Evolutionary conservation across 2,888 invertebrate genomes (phyloP).

Genomic region (Meghimatium bilineatum): DNA sequence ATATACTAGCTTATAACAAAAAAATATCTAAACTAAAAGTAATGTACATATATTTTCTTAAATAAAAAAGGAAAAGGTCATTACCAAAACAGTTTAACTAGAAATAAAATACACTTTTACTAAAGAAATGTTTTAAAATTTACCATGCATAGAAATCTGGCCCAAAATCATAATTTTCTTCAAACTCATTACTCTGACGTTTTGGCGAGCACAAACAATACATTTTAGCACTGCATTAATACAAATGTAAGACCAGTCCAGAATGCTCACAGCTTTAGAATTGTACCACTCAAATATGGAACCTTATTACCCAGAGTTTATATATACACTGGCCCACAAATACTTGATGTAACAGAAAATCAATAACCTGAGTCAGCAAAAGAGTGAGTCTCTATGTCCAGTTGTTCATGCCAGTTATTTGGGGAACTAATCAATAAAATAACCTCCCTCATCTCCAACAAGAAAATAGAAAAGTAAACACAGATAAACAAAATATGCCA

Average conservation of each 20-base stretch:
- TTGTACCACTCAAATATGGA: neutral
- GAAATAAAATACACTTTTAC: too few species aligned
- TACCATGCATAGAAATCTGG: neutral
- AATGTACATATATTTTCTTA: too few species aligned
- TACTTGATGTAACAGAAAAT: neutral
- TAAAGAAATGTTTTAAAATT: neutral
- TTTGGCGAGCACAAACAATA: neutral
- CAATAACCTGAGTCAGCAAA: constrained; percentile 21
- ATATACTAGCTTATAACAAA: too few species aligned
- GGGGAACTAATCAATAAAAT: constrained; percentile 4
- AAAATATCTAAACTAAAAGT: too few species aligned
- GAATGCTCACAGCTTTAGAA: neutral
- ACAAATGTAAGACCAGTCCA: neutral
- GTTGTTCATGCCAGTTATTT: neutral
- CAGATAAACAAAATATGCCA: neutral
- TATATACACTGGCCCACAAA: neutral
- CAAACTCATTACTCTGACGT: neutral
- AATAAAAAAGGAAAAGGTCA: too few species aligned
- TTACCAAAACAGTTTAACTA: too few species aligned
- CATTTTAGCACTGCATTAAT: neutral
- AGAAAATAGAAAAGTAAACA: neutral
- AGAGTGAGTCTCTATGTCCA: constrained; percentile 13
- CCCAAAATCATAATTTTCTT: neutral
- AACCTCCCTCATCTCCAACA: neutral
- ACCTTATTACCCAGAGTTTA: neutral